Evolutionary conservation across 2,888 invertebrate species (phyloP).

Genomic region (Drosophila maculinotata): DNA sequence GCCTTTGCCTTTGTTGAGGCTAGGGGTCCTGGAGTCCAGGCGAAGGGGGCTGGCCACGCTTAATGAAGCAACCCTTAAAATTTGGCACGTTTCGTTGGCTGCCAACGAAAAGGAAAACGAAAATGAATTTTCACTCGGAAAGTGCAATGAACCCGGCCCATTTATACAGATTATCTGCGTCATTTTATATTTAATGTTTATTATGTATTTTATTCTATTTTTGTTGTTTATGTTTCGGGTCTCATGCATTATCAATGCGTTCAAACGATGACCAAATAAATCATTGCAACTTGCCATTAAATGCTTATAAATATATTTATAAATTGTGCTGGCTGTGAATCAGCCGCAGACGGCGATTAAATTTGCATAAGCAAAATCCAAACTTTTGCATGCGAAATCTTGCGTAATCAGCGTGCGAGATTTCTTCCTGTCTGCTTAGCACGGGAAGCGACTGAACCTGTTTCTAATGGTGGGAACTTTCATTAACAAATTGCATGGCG

Average conservation of each 20-base stretch:
- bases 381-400: slow-evolving; percentile 49
- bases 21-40: slow-evolving; percentile 15
- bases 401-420: slow-evolving; percentile 61
- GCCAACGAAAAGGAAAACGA: slow-evolving; percentile 58
- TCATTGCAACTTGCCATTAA: slow-evolving; percentile 27
- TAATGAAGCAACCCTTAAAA: slow-evolving; percentile 80
- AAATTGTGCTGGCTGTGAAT: slow-evolving; percentile 29
- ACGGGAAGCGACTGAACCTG: slow-evolving; percentile 54
- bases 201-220: slow-evolving; percentile 26
- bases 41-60: slow-evolving; percentile 43
- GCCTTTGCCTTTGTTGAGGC: slow-evolving; percentile 47
- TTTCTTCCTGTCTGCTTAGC: slow-evolving; percentile 55
- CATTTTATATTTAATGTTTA: slow-evolving; percentile 15
- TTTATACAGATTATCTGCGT: slow-evolving; percentile 50
- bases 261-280: slow-evolving; percentile 46
- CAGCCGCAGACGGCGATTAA: slow-evolving; percentile 39
- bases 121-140: slow-evolving; percentile 53
- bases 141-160: slow-evolving; percentile 65
- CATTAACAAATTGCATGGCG: slow-evolving; percentile 65
- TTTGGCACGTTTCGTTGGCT: slow-evolving; percentile 73
- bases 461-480: slow-evolving; percentile 79
- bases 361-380: slow-evolving; percentile 63
- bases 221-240: slow-evolving; percentile 25
- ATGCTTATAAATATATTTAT: slow-evolving; percentile 16
- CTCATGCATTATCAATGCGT: slow-evolving; percentile 35